Evolutionary conservation across 2,888 invertebrate genomes (phyloP), one percentile per base, ranked within the genome.

Genomic region (Patella depressa): DNA sequence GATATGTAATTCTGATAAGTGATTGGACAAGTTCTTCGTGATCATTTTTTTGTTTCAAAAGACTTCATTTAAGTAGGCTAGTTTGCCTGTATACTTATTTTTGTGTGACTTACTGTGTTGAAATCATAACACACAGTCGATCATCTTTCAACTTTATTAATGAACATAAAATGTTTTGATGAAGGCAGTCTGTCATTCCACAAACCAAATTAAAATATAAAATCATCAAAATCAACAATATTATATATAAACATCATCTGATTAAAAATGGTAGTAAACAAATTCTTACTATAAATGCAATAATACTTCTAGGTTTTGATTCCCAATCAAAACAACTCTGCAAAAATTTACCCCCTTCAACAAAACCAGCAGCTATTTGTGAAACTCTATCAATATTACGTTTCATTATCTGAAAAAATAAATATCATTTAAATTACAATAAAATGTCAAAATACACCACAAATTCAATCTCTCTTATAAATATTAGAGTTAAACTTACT

Each of bases 281-380:
- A 11, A 53, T 53, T 89, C 90, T 89, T 86, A 92, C 93, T 29
- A 96, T 92, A 74, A 99, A 94, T 1, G 98, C 97, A 70, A 96
- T 92, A 85, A 96, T 94, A 83, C 97, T 98, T 84, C 96, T 81
- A 9, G 87, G 81, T 70, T 85, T 85, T 7, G 96, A 98, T 89
- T 99, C 98, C 99, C 99, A 99, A 92, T 98, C 96, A 90, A 98
- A 97, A 91, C 98, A 98, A 91, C 97, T 97, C 93, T 98, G 96
- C 84, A 98, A 94, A 91, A 97, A 96, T 92, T 96, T 96, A 14
- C 97, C 96, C 79, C 96, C 93, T 91, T 98, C 97, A 81, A 97
- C 95, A 85, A 97, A 95, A 91, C 95, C 95, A 93, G 96, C 94
- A 17, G 96, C 95, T 77, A 99, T 95, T 70, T 95, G 95, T 91